phyloP scores from a whole-genome alignment of 2,113 vertebrate genomes.

The Hippolais icterina region DNA sequence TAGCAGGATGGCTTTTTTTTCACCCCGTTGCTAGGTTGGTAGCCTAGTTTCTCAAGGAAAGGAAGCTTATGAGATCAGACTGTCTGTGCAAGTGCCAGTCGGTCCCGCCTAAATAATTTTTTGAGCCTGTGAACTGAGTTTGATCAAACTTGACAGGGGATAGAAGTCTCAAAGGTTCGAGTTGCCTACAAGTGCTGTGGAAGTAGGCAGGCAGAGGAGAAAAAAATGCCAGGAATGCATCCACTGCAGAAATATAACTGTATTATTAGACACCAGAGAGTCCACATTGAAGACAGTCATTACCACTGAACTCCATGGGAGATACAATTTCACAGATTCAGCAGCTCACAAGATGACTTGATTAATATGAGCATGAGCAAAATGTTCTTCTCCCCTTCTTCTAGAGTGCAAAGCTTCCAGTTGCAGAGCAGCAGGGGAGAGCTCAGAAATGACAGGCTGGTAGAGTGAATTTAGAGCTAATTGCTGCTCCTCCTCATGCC shows the following conservation, averaged over 20 bases:
- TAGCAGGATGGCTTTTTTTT: not conserved
- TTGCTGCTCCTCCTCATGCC: not conserved
- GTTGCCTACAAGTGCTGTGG: not conserved
- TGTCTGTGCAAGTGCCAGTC: conserved; percentile 46
- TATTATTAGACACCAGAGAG: not conserved
- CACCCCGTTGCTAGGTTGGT: conserved; percentile 2
- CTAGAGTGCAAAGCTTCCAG: not conserved
- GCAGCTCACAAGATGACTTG: not conserved
- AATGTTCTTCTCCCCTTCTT: conserved; percentile 5
- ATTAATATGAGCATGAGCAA: not conserved
- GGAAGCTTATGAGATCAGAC: conserved; percentile 32
- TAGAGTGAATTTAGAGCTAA: not conserved
- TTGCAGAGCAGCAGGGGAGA: not conserved
- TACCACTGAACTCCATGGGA: not conserved
- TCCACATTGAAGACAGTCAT: not conserved
- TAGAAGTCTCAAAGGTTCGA: not conserved
- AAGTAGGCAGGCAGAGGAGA: not conserved
- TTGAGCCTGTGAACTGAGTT: conserved; percentile 11
- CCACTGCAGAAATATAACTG: not conserved
- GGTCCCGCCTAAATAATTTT: conserved; percentile 17
- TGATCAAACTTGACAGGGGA: not conserved
- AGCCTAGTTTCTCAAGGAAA: conserved; percentile 42
- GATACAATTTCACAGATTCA: conserved; percentile 2
- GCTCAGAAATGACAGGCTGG: not conserved
- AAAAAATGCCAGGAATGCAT: not conserved